Conservation (phyloP, 2,797 vertebrate genomes). For the Picus viridis region DNA sequence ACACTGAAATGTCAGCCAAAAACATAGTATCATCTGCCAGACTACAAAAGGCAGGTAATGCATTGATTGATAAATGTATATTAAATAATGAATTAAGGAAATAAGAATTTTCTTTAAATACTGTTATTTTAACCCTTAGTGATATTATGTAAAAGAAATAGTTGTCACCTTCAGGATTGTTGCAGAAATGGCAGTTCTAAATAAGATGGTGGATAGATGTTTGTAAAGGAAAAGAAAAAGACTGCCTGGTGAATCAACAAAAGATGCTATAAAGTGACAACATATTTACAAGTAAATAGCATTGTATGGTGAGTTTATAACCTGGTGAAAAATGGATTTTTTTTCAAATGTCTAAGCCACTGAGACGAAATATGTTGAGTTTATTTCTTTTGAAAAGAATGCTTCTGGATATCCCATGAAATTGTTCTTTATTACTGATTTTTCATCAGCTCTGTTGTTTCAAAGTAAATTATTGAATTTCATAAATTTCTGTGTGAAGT, state of each 20-base stretch:
- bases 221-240: neutral
- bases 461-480: neutral
- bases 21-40: neutral
- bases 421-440: neutral
- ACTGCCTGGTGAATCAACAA: neutral
- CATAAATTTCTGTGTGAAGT: neutral
- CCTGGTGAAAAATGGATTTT: slow-evolving; percentile 23
- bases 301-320: slow-evolving; percentile 18
- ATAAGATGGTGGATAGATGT: neutral
- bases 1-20: neutral
- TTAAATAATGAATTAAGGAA: neutral
- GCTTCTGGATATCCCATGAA: slow-evolving; percentile 19
- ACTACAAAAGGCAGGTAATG: neutral
- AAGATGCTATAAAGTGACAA: neutral
- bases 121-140: neutral
- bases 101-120: neutral
- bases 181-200: neutral
- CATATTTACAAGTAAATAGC: slow-evolving; percentile 23
- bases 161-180: neutral
- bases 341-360: neutral
- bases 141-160: neutral
- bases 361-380: neutral
- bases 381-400: slow-evolving; percentile 20
- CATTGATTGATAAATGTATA: neutral
- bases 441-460: neutral